Conservation (phyloP, 2,888 invertebrate genomes). For the Lathronympha strigana region DNA sequence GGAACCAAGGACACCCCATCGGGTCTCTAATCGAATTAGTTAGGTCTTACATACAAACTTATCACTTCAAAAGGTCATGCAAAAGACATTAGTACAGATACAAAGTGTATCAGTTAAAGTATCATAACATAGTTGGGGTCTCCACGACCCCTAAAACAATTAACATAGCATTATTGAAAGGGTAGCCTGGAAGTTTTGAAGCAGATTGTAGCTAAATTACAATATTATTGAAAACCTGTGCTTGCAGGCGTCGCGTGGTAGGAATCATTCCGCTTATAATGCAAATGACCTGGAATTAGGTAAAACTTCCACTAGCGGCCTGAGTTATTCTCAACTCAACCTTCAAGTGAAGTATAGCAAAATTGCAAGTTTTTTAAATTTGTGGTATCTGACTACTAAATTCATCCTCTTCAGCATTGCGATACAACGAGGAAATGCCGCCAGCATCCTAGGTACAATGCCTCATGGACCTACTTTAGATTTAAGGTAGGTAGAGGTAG, state of each 20-base stretch:
- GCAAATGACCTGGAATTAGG: conserved; percentile 39
- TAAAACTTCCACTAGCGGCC: conserved; percentile 34
- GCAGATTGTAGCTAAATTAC: conserved; percentile 30
- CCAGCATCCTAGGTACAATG: too few species aligned
- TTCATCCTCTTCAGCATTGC: too few species aligned
- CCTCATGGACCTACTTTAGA: too few species aligned
- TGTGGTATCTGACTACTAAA: too few species aligned
- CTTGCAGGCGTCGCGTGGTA: conserved; percentile 17
- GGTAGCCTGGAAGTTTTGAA: conserved; percentile 7
- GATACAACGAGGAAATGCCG: too few species aligned
- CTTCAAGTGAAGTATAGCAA: neutral
- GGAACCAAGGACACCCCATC: too few species aligned
- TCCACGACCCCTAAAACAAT: conserved; percentile 8
- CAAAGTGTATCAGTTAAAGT: neutral
- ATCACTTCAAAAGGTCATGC: neutral
- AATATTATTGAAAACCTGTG: conserved; percentile 28
- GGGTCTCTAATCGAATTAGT: too few species aligned
- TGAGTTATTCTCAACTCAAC: conserved; percentile 11
- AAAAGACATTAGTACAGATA: neutral
- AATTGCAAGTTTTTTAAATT: too few species aligned
- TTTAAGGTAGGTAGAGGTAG: too few species aligned
- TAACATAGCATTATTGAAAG: conserved; percentile 18
- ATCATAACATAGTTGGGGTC: neutral
- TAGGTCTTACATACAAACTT: too few species aligned
- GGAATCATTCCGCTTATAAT: conserved; percentile 36